Percentiles rank a stretch among this genome's conserved stretches.
phyloP scores from a whole-genome alignment of 1,140 invertebrate genomes.

The Stegodyphus mimosarum region DNA sequence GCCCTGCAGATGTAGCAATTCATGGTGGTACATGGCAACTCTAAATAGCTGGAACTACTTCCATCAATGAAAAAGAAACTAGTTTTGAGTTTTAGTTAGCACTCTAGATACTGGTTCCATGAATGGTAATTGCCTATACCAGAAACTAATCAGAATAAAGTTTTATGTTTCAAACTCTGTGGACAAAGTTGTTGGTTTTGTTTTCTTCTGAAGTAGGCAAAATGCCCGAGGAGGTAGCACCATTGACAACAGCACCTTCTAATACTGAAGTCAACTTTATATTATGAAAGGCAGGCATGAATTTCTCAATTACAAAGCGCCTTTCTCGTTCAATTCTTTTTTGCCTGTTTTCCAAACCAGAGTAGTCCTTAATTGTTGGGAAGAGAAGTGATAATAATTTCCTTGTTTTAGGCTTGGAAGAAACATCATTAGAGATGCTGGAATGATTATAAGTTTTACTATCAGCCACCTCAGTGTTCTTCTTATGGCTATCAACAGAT shows the following conservation, averaged over 20 bases:
- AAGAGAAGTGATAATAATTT: conserved; percentile 23
- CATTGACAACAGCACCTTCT: conserved; percentile 50
- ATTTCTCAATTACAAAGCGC: conserved; percentile 14
- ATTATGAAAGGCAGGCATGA: conserved; percentile 34
- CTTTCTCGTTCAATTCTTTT: conserved; percentile 22
- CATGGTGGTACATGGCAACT: not conserved
- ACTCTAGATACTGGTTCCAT: too few relatives aligned
- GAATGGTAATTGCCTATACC: conserved; percentile 6
- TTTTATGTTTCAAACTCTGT: conserved; percentile 12
- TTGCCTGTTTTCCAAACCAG: not conserved
- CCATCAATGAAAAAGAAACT: not conserved
- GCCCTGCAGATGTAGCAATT: conserved; percentile 40
- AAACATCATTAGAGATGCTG: conserved; percentile 13
- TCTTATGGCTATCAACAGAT: conserved; percentile 2
- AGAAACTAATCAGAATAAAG: conserved; percentile 36
- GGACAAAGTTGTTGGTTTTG: not conserved
- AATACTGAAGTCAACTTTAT: conserved; percentile 33
- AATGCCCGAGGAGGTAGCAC: conserved; percentile 44
- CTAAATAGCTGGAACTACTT: not conserved
- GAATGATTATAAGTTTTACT: conserved; percentile 24
- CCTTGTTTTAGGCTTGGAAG: conserved; percentile 36
- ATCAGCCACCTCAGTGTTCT: conserved; percentile 29
- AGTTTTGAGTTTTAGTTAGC: not conserved
- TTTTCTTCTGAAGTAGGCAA: conserved; percentile 14
- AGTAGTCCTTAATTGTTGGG: conserved; percentile 28